Evolutionary conservation across 2,888 invertebrate genomes (phyloP), one percentile per base, ranked within the genome.

Genomic region (Nephrotoma appendiculata): DNA sequence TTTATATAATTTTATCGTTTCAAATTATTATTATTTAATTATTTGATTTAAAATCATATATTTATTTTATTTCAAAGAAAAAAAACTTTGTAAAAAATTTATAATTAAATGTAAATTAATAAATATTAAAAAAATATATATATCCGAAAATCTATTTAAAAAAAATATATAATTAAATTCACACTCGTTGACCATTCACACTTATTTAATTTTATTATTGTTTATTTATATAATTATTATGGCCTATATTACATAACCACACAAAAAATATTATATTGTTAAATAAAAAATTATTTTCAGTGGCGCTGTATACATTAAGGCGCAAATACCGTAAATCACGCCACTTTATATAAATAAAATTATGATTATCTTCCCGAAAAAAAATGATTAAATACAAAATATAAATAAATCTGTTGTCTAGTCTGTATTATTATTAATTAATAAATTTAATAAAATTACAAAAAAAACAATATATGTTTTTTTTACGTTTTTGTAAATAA

Each of bases 331-430:
- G 0, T 71, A 71, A 19, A 19, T 71, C 7, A 7, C 5, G 71
- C 31, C 7, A 9, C 6, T 31, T 31, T 31, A 71, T 71, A 6
- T 57, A 71, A 48, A 48, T 48, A 48, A 48, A 48, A 48, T 31
- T 31, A 57, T 71, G 31, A 31, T 71, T 71, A 71, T 71, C 71
- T 71, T 71, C 71, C 71, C 31, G 9, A 71, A 71, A 71, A 57
- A 6, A 6, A 6, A 15, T 52, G 15, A 11, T 5, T 52, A 52
- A 15, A 71, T 31, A 19, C 15, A 52, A 52, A 52, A 83, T 5
- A 19, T 83, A 83, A 83, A 42, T 84, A 84, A 84, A 84, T 84
- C 84, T 84, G 84, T 84, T 84, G 84, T 84, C 84, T 84, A 84
- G 84, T 84, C 84, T 84, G 84, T 84, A 84, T 84, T 84, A 71